A percentile compares a stretch with the other conserved stretches of the same genome.
phyloP scores from a whole-genome alignment of 2,113 vertebrate species.

The Dunckerocampus dactyliophorus region DNA sequence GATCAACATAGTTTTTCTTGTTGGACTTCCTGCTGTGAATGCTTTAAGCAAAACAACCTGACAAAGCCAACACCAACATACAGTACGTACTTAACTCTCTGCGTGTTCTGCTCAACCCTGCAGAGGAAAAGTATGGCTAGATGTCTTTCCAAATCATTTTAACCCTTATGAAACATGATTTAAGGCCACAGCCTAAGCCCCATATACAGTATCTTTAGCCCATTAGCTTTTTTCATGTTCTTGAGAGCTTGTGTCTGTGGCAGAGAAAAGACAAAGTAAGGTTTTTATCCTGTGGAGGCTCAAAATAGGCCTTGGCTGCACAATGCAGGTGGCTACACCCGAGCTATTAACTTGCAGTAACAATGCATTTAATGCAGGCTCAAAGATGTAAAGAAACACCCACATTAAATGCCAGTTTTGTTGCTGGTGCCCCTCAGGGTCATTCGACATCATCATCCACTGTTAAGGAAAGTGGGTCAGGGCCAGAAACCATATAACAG shows the following conservation, averaged over 20 bases:
- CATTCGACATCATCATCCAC: conserved; percentile 37
- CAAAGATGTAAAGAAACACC: not conserved
- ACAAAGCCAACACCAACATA: not conserved
- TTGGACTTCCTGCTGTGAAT: too few relatives aligned
- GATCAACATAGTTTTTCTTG: too few relatives aligned
- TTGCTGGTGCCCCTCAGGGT: conserved; percentile 23
- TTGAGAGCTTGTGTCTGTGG: conserved; percentile 17
- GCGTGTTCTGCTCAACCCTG: not conserved
- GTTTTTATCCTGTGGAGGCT: conserved; percentile 29
- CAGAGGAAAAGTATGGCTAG: not conserved
- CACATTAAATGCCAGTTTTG: not conserved
- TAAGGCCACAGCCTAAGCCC: too few relatives aligned
- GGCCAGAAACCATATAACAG: conserved; percentile 45
- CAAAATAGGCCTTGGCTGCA: conserved; percentile 46
- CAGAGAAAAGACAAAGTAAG: conserved; percentile 22
- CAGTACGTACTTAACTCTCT: not conserved
- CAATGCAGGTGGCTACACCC: conserved; percentile 57
- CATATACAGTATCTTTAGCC: too few relatives aligned
- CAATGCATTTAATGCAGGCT: not conserved
- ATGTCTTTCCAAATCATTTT: not conserved
- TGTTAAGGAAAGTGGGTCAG: conserved; percentile 58
- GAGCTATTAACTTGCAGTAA: conserved; percentile 21
- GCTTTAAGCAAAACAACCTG: too few relatives aligned
- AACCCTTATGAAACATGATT: not conserved
- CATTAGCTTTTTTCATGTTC: not conserved